Percentiles rank a stretch among this genome's conserved stretches.
phyloP scores from a whole-genome alignment of 2,888 invertebrate species.

The Chelonus formosanus region DNA sequence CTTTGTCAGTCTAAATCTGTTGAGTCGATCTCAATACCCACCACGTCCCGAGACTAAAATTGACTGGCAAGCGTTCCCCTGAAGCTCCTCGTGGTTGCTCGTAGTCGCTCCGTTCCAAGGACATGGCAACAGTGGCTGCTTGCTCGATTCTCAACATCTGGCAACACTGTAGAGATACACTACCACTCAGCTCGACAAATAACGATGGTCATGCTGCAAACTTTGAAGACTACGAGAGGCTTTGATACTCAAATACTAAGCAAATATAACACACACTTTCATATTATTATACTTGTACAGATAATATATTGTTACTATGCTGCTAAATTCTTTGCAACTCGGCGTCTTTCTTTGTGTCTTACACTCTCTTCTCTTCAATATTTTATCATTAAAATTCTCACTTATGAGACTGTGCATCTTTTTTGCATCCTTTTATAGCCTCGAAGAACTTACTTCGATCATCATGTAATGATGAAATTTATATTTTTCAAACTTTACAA shows the following conservation, averaged over 20 bases:
- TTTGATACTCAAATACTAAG: conserved; percentile 27
- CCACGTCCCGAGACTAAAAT: conserved; percentile 53
- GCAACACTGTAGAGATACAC: conserved; percentile 24
- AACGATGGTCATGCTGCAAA: too few species aligned
- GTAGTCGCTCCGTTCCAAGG: conserved; percentile 15
- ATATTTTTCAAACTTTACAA: too few species aligned
- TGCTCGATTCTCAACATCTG: conserved; percentile 13
- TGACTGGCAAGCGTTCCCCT: conserved; percentile 49
- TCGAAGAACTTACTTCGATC: too few species aligned
- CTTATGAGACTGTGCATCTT: too few species aligned
- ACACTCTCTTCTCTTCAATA: background rate
- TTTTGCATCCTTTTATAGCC: too few species aligned
- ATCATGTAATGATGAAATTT: too few species aligned
- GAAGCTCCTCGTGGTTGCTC: conserved; percentile 44
- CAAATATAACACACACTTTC: conserved; percentile 6
- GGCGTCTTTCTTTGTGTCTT: background rate
- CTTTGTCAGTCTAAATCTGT: background rate
- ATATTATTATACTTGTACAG: background rate
- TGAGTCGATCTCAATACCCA: conserved; percentile 35
- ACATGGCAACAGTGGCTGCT: conserved; percentile 34
- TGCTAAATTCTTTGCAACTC: background rate
- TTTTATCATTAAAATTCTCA: background rate
- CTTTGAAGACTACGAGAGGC: conserved; percentile 19
- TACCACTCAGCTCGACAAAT: background rate
- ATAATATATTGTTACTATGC: background rate